Conservation (phyloP, 2,113 vertebrate genomes). For the Strigops habroptila region DNA sequence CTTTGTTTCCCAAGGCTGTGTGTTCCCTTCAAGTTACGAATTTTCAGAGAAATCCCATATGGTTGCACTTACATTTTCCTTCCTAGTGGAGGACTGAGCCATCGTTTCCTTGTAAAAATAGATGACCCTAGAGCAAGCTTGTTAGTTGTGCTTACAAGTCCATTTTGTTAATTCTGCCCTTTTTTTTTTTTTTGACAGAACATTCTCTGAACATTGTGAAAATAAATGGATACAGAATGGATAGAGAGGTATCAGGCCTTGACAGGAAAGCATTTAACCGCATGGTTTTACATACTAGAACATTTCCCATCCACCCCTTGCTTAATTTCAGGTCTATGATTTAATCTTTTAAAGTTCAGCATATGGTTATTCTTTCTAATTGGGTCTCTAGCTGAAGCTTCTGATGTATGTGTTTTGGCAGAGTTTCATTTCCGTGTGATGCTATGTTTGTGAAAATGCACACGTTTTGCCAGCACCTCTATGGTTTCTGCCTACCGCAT, state of each 20-base stretch:
- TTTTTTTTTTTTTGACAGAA: neutral
- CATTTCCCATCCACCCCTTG: neutral
- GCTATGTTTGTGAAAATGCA: neutral
- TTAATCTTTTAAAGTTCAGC: neutral
- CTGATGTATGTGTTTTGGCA: neutral
- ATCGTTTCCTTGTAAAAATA: neutral
- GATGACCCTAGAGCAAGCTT: neutral
- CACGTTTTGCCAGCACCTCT: neutral
- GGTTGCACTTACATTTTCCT: neutral
- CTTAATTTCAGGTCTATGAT: neutral
- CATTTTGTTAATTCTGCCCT: neutral
- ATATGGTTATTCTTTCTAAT: neutral
- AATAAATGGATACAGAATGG: neutral
- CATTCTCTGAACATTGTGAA: neutral
- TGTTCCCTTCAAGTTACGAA: neutral
- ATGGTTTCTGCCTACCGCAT: accelerated
- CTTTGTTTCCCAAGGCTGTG: neutral
- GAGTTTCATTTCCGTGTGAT: neutral
- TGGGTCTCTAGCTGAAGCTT: neutral
- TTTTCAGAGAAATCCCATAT: neutral
- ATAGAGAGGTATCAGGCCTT: neutral
- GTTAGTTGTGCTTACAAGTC: neutral
- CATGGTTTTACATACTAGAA: neutral
- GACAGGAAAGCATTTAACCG: neutral
- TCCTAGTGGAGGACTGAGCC: neutral